Base-by-base conservation (phyloP, 2,797 vertebrate genomes). In the Lepilemur septentrionalis region DNA sequence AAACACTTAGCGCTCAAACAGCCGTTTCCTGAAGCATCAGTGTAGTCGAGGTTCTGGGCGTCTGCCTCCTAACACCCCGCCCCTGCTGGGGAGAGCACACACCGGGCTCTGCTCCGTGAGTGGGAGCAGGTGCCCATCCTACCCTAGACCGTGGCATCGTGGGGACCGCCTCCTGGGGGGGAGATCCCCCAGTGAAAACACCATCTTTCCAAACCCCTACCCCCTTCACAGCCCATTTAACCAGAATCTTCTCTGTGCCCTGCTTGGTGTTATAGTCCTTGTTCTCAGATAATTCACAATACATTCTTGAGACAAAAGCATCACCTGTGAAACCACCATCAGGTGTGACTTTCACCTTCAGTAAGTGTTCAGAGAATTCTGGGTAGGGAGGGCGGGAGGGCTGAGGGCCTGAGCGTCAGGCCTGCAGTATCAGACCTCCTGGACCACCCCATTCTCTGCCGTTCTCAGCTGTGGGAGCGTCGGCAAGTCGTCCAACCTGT, bases 131-230 rank as follows among this genome's bases (percentile, higher is more conserved):
- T 23, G 5, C 22, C 55, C 28, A 0, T 2, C 12, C 48, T 28
- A 14, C 10, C n/a, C 35, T 65, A 25, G 83, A 43, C 55, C 0
- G 4, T 28, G 59, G 15, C 14, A 5, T 75, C 30, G 0, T 4
- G 0, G 46, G 10, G 30, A 52, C 15, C 13, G n/a, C 3, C n/a
- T 30, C 46, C 57, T 5, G 14, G 3, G 4, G 5, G 15, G n/a
- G 61, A 38, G 72, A 61, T 4, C 13, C 46, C 35, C 4, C 4
- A 22, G 2, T 1, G 12, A 23, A 48, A 48, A 11, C 0, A 0
- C 43, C 17, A 7, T 22, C 69, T 35, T 13, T 50, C 57, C 46
- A n/a, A 46, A 22, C 28, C 22, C 57, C 17, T 0, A 67, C 20
- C 28, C 10, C n/a, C n/a, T 38, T 2, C 11, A 8, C 32, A 11